Conservation (phyloP, 2,797 vertebrate species). For the Characodon lateralis region DNA sequence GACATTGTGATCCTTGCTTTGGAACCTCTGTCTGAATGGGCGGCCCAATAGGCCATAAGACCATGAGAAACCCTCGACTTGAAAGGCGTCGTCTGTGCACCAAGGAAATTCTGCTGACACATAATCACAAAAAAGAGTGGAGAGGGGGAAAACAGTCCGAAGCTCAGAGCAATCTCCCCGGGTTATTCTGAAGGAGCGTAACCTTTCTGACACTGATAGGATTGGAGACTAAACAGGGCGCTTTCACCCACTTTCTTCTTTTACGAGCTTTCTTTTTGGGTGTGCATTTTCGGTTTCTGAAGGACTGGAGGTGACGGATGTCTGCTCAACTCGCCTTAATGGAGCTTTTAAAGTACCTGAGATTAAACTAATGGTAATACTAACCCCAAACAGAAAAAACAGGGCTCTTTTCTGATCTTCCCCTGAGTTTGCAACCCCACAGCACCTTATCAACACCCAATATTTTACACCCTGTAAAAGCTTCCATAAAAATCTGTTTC, state of each 20-base stretch:
- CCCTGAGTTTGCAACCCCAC: constrained; percentile 27
- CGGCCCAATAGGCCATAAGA: constrained; percentile 56
- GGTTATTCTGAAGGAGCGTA: constrained; percentile 81
- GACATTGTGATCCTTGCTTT: constrained; percentile 67
- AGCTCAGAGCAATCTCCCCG: constrained; percentile 77
- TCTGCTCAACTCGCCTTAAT: constrained; percentile 56
- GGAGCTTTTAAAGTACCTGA: constrained; percentile 57
- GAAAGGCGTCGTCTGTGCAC: constrained; percentile 83
- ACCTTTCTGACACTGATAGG: constrained; percentile 86
- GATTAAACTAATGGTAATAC: constrained; percentile 61
- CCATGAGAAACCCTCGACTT: constrained; percentile 79
- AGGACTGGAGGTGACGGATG: constrained; percentile 68
- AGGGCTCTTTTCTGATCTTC: constrained; percentile 17
- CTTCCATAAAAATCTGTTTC: constrained; percentile 60
- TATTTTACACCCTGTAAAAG: constrained; percentile 66
- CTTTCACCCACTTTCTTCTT: constrained; percentile 50
- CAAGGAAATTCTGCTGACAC: constrained; percentile 83
- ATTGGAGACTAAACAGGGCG: constrained; percentile 78
- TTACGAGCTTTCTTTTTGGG: constrained; percentile 49
- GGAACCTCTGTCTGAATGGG: constrained; percentile 59
- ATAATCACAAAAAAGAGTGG: constrained; percentile 78
- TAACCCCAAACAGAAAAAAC: constrained; percentile 45
- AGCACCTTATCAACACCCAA: constrained; percentile 60
- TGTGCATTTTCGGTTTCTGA: constrained; percentile 48
- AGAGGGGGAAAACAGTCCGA: constrained; percentile 62